phyloP scores from a whole-genome alignment of 2,797 vertebrate species.

The Crocodylus rhombifer region DNA sequence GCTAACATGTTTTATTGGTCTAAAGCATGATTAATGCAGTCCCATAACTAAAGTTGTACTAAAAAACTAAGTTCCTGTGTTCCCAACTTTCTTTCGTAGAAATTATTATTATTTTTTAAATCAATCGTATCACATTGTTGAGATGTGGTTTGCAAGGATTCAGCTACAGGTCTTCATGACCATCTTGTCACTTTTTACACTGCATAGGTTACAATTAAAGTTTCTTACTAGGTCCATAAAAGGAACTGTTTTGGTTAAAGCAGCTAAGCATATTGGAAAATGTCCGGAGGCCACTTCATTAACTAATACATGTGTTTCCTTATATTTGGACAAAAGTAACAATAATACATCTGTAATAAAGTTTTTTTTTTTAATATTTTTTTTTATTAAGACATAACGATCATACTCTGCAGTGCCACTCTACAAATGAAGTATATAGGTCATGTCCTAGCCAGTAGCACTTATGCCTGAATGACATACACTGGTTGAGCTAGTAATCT shows the following conservation, averaged over 20 bases:
- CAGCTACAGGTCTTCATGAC: conserved; percentile 15
- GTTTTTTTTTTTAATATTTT: conserved; percentile 47
- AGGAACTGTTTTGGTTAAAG: conserved; percentile 56
- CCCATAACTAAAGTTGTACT: conserved; percentile 34
- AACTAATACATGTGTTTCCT: conserved; percentile 50
- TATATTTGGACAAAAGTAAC: conserved; percentile 55
- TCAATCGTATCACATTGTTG: conserved; percentile 25
- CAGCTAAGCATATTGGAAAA: conserved; percentile 4
- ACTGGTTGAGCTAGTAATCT: conserved; percentile 45
- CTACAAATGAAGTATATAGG: conserved; percentile 42
- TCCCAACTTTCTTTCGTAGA: conserved; percentile 51
- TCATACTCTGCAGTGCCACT: not conserved
- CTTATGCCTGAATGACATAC: conserved; percentile 53
- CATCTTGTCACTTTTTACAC: conserved; percentile 52
- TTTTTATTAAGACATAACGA: conserved; percentile 38
- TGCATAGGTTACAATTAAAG: conserved; percentile 55
- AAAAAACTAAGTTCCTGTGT: conserved; percentile 30
- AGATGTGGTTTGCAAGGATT: conserved; percentile 53
- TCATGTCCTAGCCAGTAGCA: conserved; percentile 68
- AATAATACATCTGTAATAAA: conserved; percentile 52
- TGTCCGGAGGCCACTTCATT: conserved; percentile 31
- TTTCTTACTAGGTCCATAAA: conserved; percentile 47
- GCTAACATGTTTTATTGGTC: conserved; percentile 1
- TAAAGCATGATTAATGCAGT: conserved; percentile 43
- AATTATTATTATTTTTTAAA: conserved; percentile 64